Base-by-base conservation (phyloP, 2,113 vertebrate genomes). In the Regulus satrapa region DNA sequence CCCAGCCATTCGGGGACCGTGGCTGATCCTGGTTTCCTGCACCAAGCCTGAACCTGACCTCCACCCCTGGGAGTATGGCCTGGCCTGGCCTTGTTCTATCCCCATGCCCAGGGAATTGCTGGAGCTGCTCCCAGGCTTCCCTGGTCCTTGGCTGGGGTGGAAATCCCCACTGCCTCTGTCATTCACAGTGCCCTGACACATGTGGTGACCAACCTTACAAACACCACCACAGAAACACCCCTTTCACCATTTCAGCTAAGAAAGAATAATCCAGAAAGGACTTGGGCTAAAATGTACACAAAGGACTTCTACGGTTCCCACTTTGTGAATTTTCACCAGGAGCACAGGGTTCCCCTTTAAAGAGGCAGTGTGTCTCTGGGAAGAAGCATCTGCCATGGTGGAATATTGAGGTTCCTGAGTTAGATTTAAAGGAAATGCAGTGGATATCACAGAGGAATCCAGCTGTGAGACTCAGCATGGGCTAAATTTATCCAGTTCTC, bases 401-500 rank as follows among this genome's bases (percentile, higher is more conserved):
- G 58, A n/a, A 25, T 41, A 28, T 2, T 58, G 66, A 85, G 38
- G 36, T 46, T 85, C 52, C 79, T 76, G 78, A 93, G 49, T 34
- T 68, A 76, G 49, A 68, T 72, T 61, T 72, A 52, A 79, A 85
- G 75, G 26, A 87, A 71, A 55, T 45, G 69, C 1, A 5, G 38
- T 69, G 79, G 51, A 9, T 79, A 58, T 66, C 52, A 26, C 28
- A 72, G 45, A 80, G 46, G 24, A 94, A 76, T 85, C 63, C 51
- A 83, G 75, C 62, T 2, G 1, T 36, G 59, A 77, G 36, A 62
- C 72, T 73, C 71, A 68, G 74, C 78, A 59, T 23, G 46, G 46
- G 67, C 75, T 96, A 71, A 89, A 94, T 84, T 89, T 91, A 91
- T 55, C n/a, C 43, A 71, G 52, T 64, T 87, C 58, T 95, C 74